Conservation (phyloP, 2,888 invertebrate genomes). For the Drosophila merina region DNA sequence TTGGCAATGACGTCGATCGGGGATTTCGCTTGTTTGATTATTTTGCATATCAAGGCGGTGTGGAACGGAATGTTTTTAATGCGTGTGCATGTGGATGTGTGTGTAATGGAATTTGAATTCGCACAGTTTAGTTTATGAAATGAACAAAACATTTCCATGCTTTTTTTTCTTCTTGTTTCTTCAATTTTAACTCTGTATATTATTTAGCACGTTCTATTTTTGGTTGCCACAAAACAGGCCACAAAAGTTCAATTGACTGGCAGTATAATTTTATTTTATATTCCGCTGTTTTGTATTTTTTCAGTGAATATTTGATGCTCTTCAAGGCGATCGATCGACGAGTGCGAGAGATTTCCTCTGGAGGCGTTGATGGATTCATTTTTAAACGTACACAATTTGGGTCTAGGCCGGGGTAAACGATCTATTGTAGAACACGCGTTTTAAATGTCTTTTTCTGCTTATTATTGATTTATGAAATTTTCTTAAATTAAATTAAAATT, state of each 20-base stretch:
- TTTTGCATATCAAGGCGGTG: conserved; percentile 49
- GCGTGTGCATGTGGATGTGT: conserved; percentile 12
- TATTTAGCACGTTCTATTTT: conserved; percentile 53
- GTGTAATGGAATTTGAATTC: conserved; percentile 39
- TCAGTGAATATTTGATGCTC: conserved; percentile 37
- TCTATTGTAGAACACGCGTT: background rate
- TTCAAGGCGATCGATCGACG: background rate
- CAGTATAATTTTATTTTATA: background rate
- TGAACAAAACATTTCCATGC: conserved; percentile 53
- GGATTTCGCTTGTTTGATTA: conserved; percentile 38
- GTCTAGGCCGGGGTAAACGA: conserved; percentile 23
- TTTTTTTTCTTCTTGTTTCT: conserved; percentile 18
- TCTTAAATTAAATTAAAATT: background rate
- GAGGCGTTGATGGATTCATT: conserved; percentile 31
- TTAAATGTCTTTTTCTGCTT: background rate
- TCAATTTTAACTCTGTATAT: conserved; percentile 19
- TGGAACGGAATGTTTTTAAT: conserved; percentile 49
- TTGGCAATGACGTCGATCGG: conserved; percentile 55
- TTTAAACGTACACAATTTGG: conserved; percentile 20
- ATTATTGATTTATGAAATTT: background rate
- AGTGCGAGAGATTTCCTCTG: conserved; percentile 8
- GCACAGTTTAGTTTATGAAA: conserved; percentile 57
- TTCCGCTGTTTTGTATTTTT: conserved; percentile 42
- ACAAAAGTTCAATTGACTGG: conserved; percentile 55
- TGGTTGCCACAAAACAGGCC: conserved; percentile 38